phyloP scores from a whole-genome alignment of 2,113 vertebrate species.

The Okapia johnstoni region DNA sequence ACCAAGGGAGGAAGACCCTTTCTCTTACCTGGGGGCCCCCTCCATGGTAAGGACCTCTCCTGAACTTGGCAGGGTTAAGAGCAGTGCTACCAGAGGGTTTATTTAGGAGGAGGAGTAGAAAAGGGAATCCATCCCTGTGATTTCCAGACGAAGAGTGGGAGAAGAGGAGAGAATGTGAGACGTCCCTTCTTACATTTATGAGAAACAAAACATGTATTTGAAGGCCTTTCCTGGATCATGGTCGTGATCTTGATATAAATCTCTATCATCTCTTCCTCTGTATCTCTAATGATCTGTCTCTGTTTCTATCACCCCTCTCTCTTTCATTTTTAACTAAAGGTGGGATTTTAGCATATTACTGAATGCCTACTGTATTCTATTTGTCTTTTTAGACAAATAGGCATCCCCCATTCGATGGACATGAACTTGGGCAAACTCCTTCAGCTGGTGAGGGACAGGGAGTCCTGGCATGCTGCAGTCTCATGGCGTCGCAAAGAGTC shows the following conservation, averaged over 20 bases:
- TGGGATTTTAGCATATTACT: background rate
- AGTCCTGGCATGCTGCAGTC: background rate
- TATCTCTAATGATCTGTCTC: background rate
- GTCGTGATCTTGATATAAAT: background rate
- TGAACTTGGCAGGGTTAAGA: too few species aligned
- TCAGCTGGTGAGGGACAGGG: background rate
- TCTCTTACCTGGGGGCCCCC: background rate
- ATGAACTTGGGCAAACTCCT: background rate
- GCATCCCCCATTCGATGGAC: background rate
- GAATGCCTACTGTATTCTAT: background rate
- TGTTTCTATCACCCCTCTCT: background rate
- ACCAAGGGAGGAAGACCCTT: background rate
- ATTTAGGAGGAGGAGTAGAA: background rate
- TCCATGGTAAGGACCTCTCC: background rate
- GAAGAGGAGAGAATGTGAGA: background rate
- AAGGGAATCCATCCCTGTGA: background rate
- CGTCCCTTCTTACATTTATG: background rate
- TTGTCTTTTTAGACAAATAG: background rate
- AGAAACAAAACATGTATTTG: background rate
- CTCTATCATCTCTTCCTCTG: background rate
- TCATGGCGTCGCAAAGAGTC: accelerated
- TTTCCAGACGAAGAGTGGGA: background rate
- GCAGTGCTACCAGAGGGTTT: background rate
- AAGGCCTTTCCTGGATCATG: background rate
- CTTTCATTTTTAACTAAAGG: background rate